Evolutionary conservation across 2,797 vertebrate species (phyloP).

Genomic region (Sardinella longiceps): DNA sequence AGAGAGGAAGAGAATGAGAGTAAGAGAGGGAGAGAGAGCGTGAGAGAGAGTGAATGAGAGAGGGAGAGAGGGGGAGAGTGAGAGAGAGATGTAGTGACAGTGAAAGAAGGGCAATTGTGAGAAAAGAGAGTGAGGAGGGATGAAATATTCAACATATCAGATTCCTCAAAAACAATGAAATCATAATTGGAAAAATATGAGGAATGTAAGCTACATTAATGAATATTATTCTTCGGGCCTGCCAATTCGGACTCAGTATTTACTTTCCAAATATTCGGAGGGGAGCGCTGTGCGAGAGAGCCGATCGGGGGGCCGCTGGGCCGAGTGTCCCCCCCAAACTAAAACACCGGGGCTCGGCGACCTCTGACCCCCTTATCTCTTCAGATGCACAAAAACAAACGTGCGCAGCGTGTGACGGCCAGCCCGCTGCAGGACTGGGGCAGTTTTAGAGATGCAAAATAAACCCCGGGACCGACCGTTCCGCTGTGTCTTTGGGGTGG

Average conservation of each 20-base stretch:
- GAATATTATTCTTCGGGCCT: slow-evolving; percentile 61
- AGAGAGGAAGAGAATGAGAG: not conserved
- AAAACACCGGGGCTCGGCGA: slow-evolving; percentile 49
- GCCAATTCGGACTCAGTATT: slow-evolving; percentile 59
- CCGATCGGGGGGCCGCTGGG: slow-evolving; percentile 35
- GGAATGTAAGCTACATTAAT: slow-evolving; percentile 59
- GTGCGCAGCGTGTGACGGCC: slow-evolving; percentile 34
- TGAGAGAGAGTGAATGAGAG: not conserved
- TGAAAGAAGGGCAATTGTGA: slow-evolving; percentile 1
- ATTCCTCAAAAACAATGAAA: slow-evolving; percentile 58
- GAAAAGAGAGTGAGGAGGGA: not conserved
- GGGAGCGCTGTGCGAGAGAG: slow-evolving; percentile 25
- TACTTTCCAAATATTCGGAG: slow-evolving; percentile 61
- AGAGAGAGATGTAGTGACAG: not conserved
- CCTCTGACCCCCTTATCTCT: slow-evolving; percentile 47
- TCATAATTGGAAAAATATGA: slow-evolving; percentile 58
- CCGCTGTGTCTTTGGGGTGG: not conserved
- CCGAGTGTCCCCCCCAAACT: slow-evolving; percentile 46
- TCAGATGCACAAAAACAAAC: slow-evolving; percentile 58
- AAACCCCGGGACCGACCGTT: not conserved
- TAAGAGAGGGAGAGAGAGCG: not conserved
- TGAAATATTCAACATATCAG: slow-evolving; percentile 50
- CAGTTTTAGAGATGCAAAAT: not conserved
- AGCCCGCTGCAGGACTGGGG: not conserved
- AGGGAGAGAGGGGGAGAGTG: too few species aligned